These are phyloP conservation scores for Prionailurus bengalensis DNA, from an alignment of 2,113 vertebrate species.

Conservation along the genomic window DNA sequence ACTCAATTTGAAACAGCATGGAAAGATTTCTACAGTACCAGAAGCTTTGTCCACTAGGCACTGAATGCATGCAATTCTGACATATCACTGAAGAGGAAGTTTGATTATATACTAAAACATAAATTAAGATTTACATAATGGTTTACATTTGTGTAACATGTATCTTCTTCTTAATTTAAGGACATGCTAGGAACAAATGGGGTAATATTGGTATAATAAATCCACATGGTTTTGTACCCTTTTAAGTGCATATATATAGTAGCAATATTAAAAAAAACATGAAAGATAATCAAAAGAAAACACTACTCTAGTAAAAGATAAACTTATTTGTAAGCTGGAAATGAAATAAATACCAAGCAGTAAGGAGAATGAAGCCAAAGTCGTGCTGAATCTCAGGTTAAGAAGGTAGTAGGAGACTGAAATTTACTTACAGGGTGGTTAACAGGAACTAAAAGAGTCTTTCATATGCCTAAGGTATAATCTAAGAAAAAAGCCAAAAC, in stretches of 20 bases:
- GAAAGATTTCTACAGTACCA: neutral
- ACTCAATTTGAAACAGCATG: neutral
- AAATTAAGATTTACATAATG: conserved; percentile 4
- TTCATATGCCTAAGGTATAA: neutral
- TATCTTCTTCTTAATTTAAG: neutral
- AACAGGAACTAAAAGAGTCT: neutral
- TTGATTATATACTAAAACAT: neutral
- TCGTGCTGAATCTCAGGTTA: neutral
- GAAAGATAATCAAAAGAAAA: neutral
- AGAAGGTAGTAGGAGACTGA: neutral
- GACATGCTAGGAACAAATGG: neutral
- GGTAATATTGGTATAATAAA: neutral
- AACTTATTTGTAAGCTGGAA: neutral
- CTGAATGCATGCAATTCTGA: neutral
- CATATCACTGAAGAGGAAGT: neutral
- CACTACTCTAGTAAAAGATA: neutral
- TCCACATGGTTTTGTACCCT: neutral
- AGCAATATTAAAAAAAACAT: neutral
- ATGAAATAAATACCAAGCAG: neutral
- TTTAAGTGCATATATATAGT: neutral
- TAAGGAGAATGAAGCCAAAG: neutral
- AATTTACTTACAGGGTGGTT: neutral
- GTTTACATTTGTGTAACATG: neutral
- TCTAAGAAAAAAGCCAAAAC: neutral
- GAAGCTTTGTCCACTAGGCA: neutral